Evolutionary conservation across 37 sponge, comb jelly and placozoan species (phyloP).

Genomic region (Corticium candelabrum): DNA sequence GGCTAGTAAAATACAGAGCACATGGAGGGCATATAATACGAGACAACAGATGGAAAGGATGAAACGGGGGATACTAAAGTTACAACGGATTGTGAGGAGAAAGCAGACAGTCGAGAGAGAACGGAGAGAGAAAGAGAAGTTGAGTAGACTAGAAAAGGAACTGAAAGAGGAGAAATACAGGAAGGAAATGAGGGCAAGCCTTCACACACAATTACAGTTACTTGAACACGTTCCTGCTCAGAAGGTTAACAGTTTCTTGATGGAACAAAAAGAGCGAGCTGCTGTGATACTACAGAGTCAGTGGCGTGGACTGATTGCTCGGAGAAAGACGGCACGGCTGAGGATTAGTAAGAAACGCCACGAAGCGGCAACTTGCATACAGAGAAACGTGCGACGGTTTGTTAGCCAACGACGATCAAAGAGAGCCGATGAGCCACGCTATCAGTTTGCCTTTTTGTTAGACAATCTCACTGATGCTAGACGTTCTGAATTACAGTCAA

Average conservation of each 20-base stretch:
- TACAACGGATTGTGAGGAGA: conserved; percentile 35
- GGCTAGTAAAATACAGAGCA: conserved; percentile 46
- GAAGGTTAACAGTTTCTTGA: conserved; percentile 22
- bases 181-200: conserved; percentile 8
- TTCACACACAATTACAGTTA: conserved; percentile 36
- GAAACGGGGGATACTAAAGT: conserved; percentile 28
- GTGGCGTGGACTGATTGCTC: conserved; percentile 19
- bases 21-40: conserved; percentile 40
- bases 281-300: conserved; percentile 36
- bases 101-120: background rate
- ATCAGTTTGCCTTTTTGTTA: no score
- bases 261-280: conserved; percentile 14
- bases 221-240: conserved; percentile 42
- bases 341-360: background rate
- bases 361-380: conserved; percentile 23
- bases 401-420: background rate
- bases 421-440: background rate
- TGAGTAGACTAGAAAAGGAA: background rate
- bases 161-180: background rate
- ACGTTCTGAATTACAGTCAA: background rate
- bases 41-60: conserved; percentile 24
- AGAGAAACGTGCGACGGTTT: conserved; percentile 19
- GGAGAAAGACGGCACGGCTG: background rate
- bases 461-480: background rate
- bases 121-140: background rate